These are phyloP conservation scores for Beris chalybata DNA, from an alignment of 2,888 invertebrate genomes.

Conservation along the genomic window DNA sequence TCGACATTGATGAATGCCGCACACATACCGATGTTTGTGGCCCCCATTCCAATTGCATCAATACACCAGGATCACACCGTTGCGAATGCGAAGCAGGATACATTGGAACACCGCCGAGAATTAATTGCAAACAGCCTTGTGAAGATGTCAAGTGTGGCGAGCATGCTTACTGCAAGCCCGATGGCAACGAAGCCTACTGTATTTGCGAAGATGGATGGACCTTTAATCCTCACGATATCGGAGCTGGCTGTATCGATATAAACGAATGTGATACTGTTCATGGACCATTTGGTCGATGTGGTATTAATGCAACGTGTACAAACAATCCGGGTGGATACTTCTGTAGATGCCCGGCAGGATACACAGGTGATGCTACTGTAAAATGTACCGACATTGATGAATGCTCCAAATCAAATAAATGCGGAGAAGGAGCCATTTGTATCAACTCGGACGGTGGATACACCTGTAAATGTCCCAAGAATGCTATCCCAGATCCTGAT, in stretches of 20 bases:
- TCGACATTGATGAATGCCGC: constrained; percentile 81
- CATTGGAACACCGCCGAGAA: constrained; percentile 78
- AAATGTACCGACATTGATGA: constrained; percentile 85
- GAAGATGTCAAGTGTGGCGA: constrained; percentile 87
- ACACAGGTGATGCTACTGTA: constrained; percentile 79
- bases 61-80: constrained; percentile 76
- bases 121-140: constrained; percentile 85
- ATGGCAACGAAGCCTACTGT: constrained; percentile 86
- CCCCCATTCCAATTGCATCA: constrained; percentile 73
- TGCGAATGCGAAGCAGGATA: constrained; percentile 83
- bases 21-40: constrained; percentile 67
- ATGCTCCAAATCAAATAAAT: constrained; percentile 69
- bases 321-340: constrained; percentile 78
- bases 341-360: constrained; percentile 83
- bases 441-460: constrained; percentile 76
- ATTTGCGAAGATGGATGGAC: constrained; percentile 94
- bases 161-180: constrained; percentile 86
- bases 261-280: constrained; percentile 83
- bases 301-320: constrained; percentile 77
- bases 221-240: constrained; percentile 84
- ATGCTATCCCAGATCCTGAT: constrained; percentile 81
- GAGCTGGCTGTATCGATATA: constrained; percentile 88
- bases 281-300: constrained; percentile 81
- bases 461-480: constrained; percentile 78
- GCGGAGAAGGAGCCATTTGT: constrained; percentile 82